Evolutionary conservation across 2,797 vertebrate genomes (phyloP).

Genomic region (Orestias chungarensis): DNA sequence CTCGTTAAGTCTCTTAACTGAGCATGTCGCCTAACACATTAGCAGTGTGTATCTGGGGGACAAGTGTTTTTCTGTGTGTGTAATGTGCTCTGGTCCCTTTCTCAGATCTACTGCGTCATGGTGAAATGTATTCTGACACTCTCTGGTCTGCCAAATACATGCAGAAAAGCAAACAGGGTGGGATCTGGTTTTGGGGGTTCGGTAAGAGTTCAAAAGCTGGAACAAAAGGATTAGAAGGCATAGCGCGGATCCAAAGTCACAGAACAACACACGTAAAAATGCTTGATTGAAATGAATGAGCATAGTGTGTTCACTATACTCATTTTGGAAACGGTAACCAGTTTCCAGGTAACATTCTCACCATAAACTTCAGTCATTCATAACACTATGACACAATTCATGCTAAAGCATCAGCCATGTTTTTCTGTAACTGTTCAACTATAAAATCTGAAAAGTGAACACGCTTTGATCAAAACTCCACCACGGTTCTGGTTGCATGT

Average conservation of each 20-base stretch:
- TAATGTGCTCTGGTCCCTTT: constrained; percentile 35
- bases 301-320: not conserved
- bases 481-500: no score
- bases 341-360: not conserved
- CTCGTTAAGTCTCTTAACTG: constrained; percentile 61
- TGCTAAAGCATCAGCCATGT: not conserved
- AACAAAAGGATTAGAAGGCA: constrained; percentile 38
- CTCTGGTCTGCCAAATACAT: constrained; percentile 66
- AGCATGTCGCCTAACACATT: constrained; percentile 69
- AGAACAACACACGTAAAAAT: not conserved
- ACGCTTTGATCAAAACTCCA: no score
- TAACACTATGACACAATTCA: not conserved
- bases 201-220: constrained; percentile 49
- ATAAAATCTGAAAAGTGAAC: not conserved
- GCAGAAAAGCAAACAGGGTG: constrained; percentile 72
- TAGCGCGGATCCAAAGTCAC: constrained; percentile 27
- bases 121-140: constrained; percentile 71
- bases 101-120: constrained; percentile 71
- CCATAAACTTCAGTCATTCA: not conserved
- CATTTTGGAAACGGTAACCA: not conserved
- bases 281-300: constrained; percentile 13
- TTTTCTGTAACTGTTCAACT: not conserved
- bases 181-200: constrained; percentile 50
- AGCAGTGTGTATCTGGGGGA: constrained; percentile 63
- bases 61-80: constrained; percentile 55